These are phyloP conservation scores for Periphyllus acericola DNA, from an alignment of 2,888 invertebrate genomes.

Conservation along the genomic window DNA sequence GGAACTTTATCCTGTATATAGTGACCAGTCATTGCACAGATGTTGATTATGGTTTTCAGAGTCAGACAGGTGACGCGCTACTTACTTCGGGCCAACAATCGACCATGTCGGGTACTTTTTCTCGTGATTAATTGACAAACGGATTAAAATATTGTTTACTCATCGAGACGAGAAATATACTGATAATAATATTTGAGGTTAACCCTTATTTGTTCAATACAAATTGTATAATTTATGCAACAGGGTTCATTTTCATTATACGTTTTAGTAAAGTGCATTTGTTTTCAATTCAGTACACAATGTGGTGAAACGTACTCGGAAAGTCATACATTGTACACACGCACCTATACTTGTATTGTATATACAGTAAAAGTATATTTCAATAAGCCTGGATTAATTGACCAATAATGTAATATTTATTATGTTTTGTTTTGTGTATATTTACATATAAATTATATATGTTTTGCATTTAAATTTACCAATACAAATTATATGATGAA, in stretches of 20 bases:
- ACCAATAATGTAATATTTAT: not conserved
- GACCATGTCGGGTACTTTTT: not conserved
- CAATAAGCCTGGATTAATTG: not conserved
- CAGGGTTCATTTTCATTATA: constrained; percentile 37
- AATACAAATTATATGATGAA: not conserved
- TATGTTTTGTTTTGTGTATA: too few species aligned
- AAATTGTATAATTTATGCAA: constrained; percentile 43
- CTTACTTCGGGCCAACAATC: constrained; percentile 42
- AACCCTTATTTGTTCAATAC: constrained; percentile 28
- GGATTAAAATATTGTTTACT: constrained; percentile 51
- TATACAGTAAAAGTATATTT: not conserved
- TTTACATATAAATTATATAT: too few species aligned
- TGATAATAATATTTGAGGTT: constrained; percentile 23
- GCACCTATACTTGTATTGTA: not conserved
- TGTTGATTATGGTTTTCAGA: constrained; percentile 36
- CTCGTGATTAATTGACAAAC: constrained; percentile 46
- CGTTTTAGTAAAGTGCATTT: not conserved
- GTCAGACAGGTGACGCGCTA: constrained; percentile 59
- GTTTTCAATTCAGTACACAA: constrained; percentile 17
- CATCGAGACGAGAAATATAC: not conserved
- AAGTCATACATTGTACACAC: not conserved
- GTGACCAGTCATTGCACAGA: constrained; percentile 59
- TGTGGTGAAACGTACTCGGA: not conserved
- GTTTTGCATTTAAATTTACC: not conserved
- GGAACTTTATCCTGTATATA: not conserved